phyloP scores from a whole-genome alignment of 2,888 invertebrate genomes.

The Pterostichus madidus region DNA sequence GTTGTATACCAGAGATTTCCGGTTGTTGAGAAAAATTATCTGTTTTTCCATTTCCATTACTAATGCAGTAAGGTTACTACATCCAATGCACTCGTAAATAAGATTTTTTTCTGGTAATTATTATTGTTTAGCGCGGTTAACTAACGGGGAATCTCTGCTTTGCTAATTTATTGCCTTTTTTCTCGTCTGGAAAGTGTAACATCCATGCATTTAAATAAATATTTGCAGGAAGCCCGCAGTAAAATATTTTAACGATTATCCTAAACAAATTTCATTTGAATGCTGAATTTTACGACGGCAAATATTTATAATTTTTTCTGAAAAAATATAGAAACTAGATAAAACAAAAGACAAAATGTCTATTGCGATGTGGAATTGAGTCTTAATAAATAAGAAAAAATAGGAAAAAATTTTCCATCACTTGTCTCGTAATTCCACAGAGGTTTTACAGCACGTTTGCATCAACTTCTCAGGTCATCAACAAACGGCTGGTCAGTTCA shows the following conservation, averaged over 20 bases:
- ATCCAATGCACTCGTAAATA: slow-evolving; percentile 26
- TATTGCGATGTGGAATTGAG: too few relatives aligned
- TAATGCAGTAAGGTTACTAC: slow-evolving; percentile 28
- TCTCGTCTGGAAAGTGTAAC: slow-evolving; percentile 24
- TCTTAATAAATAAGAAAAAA: too few relatives aligned
- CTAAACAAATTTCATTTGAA: too few relatives aligned
- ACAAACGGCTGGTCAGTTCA: too few relatives aligned
- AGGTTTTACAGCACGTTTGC: too few relatives aligned
- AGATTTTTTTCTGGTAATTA: slow-evolving; percentile 39
- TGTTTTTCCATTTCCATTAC: slow-evolving; percentile 52
- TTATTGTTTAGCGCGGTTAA: slow-evolving; percentile 41
- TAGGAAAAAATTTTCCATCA: too few relatives aligned
- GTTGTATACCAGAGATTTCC: slow-evolving; percentile 52
- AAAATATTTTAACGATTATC: slow-evolving; percentile 9
- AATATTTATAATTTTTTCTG: too few relatives aligned
- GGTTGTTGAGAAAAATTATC: slow-evolving; percentile 55
- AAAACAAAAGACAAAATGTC: too few relatives aligned
- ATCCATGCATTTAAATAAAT: slow-evolving; percentile 47
- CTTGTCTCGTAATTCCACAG: too few relatives aligned
- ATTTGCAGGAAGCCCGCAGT: slow-evolving; percentile 17
- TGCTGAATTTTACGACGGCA: too few relatives aligned
- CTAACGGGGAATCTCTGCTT: slow-evolving; percentile 42
- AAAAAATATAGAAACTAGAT: too few relatives aligned
- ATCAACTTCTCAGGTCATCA: too few relatives aligned
- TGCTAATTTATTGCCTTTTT: slow-evolving; percentile 27